Evolutionary conservation across 2,113 vertebrate genomes (phyloP).

Genomic region (Mionectes macconnelli): DNA sequence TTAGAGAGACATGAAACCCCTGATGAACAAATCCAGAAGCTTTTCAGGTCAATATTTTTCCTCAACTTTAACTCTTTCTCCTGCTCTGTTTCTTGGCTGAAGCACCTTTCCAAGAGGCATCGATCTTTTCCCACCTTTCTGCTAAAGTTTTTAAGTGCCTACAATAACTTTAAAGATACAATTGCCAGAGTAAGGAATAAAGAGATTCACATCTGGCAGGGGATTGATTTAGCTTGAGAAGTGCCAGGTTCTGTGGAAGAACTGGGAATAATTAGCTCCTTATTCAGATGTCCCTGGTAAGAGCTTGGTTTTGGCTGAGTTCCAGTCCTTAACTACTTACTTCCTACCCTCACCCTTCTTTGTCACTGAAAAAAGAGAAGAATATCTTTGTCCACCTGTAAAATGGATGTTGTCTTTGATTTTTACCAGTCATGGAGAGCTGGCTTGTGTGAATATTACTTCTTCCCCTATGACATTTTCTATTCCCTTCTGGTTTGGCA

Average conservation of each 20-base stretch:
- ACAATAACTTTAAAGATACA: fast-evolving
- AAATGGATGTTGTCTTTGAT: not conserved
- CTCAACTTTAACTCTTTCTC: not conserved
- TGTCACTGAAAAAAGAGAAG: not conserved
- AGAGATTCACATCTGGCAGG: not conserved
- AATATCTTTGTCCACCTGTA: not conserved
- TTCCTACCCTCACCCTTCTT: not conserved
- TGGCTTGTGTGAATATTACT: not conserved
- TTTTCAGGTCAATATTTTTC: not conserved
- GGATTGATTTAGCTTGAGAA: not conserved
- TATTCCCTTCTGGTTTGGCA: not conserved
- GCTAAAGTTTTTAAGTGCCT: not conserved
- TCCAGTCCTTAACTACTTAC: not conserved
- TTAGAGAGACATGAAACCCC: not conserved
- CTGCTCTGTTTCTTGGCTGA: not conserved
- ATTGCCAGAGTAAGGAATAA: not conserved
- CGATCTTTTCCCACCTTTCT: not conserved
- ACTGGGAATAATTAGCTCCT: not conserved
- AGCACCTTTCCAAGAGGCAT: not conserved
- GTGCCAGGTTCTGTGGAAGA: not conserved
- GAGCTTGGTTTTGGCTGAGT: not conserved
- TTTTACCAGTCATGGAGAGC: not conserved
- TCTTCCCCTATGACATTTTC: not conserved
- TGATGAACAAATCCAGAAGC: not conserved
- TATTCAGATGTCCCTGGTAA: not conserved